Percentiles rank a stretch among this genome's conserved stretches.
Conservation (phyloP, 2,797 vertebrate genomes). For the Halcyon leucocephala region DNA sequence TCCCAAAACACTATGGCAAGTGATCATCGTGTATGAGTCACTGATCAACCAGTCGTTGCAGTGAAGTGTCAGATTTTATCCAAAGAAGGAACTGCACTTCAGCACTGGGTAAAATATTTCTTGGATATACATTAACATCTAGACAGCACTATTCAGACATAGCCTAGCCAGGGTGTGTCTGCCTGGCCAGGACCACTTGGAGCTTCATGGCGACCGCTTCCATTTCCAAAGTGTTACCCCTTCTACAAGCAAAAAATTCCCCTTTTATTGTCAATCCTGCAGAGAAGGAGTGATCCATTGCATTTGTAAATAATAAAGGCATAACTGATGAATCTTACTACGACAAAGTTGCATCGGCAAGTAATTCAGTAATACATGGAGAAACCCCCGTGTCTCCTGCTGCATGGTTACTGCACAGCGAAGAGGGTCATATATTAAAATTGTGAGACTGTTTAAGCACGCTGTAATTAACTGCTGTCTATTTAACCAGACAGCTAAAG, state of each 20-base stretch:
- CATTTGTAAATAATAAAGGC: not conserved
- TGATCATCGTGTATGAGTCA: conserved; percentile 49
- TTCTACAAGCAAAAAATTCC: not conserved
- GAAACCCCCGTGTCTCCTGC: not conserved
- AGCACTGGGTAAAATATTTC: not conserved
- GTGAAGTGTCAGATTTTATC: conserved; percentile 46
- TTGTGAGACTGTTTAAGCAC: conserved; percentile 67
- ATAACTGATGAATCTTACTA: not conserved
- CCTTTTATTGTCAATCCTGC: not conserved
- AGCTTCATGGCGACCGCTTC: fast-evolving
- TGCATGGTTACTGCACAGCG: conserved; percentile 37
- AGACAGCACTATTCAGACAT: not conserved
- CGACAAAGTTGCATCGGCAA: not conserved
- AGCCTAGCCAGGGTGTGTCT: not conserved
- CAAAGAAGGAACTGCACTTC: conserved; percentile 53
- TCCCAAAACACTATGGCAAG: not conserved
- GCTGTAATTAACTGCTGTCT: conserved; percentile 78
- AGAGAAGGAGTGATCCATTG: not conserved
- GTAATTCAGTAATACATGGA: not conserved
- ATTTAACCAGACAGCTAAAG: conserved; percentile 76
- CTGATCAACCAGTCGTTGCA: conserved; percentile 11
- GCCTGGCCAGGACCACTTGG: not conserved
- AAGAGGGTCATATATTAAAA: conserved; percentile 70
- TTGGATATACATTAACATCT: not conserved
- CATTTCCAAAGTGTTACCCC: not conserved